phyloP scores from a whole-genome alignment of 92 coral and sea anemone genomes.

The Pocillopora meandrina region DNA sequence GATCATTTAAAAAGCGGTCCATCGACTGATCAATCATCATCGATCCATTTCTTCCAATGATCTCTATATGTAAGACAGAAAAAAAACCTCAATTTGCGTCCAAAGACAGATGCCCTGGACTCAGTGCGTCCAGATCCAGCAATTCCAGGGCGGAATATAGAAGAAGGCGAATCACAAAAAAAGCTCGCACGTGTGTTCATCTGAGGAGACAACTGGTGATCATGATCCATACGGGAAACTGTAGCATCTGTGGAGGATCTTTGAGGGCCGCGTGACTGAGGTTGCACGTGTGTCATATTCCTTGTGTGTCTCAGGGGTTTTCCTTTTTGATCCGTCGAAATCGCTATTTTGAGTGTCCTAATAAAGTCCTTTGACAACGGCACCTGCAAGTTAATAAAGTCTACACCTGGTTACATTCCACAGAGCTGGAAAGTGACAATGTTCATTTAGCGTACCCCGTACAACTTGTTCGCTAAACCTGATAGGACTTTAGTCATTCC shows the following conservation, averaged over 20 bases:
- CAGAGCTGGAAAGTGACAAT: too few species aligned
- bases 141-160: constrained; percentile 60
- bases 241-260: constrained; percentile 62
- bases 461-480: too few species aligned
- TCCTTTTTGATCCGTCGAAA: constrained; percentile 79
- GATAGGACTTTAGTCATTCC: too few species aligned
- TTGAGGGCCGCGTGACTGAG: constrained; percentile 58
- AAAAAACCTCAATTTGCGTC: constrained; percentile 55
- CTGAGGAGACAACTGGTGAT: constrained; percentile 63
- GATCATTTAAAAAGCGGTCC: too few species aligned
- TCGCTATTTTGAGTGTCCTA: constrained; percentile 65
- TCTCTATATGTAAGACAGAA: neutral
- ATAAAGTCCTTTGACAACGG: constrained; percentile 81
- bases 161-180: constrained; percentile 66
- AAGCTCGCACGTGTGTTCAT: constrained; percentile 67
- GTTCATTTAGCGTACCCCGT: too few species aligned
- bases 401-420: too few species aligned
- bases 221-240: constrained; percentile 66
- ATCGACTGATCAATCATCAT: too few species aligned
- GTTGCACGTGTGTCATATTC: constrained; percentile 47
- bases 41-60: neutral
- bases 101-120: constrained; percentile 39
- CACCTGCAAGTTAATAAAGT: constrained; percentile 34
- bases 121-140: constrained; percentile 47
- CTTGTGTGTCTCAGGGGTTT: constrained; percentile 81